Evolutionary conservation across 1,140 invertebrate species (phyloP).

Genomic region (Hydropsyche tenuis): DNA sequence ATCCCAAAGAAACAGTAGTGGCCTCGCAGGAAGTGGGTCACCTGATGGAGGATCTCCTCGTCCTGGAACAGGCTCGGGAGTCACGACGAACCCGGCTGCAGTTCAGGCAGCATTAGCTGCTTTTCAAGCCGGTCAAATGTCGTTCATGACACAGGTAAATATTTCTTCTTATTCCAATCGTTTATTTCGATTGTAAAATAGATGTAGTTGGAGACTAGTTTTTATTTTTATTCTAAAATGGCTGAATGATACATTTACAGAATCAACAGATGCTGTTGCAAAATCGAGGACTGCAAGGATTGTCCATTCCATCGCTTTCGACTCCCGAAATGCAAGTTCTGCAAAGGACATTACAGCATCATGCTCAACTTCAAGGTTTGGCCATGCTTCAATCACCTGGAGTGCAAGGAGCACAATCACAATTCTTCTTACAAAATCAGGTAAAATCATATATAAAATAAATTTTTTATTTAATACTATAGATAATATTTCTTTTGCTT

Average conservation of each 20-base stretch:
- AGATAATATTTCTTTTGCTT: neutral
- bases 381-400: slow-evolving; percentile 70
- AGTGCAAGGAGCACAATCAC: slow-evolving; percentile 64
- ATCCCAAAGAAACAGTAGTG: slow-evolving; percentile 62
- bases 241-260: slow-evolving; percentile 30
- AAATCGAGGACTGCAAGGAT: slow-evolving; percentile 58
- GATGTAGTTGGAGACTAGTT: too few species aligned
- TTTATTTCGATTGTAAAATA: neutral
- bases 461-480: neutral
- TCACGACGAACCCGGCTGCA: slow-evolving; percentile 53
- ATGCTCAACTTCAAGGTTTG: slow-evolving; percentile 75
- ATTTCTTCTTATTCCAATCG: too few species aligned
- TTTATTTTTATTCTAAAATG: too few species aligned
- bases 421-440: slow-evolving; percentile 84
- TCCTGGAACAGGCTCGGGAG: slow-evolving; percentile 60
- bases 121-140: slow-evolving; percentile 67
- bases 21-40: slow-evolving; percentile 55
- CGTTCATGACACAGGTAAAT: slow-evolving; percentile 43
- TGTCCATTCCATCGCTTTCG: slow-evolving; percentile 64
- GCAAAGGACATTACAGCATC: slow-evolving; percentile 70
- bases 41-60: slow-evolving; percentile 60
- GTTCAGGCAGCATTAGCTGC: slow-evolving; percentile 70
- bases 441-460: slow-evolving; percentile 55
- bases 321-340: slow-evolving; percentile 70
- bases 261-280: slow-evolving; percentile 50